Evolutionary conservation across 2,113 vertebrate genomes (phyloP).

Genomic region (Falco punctatus): DNA sequence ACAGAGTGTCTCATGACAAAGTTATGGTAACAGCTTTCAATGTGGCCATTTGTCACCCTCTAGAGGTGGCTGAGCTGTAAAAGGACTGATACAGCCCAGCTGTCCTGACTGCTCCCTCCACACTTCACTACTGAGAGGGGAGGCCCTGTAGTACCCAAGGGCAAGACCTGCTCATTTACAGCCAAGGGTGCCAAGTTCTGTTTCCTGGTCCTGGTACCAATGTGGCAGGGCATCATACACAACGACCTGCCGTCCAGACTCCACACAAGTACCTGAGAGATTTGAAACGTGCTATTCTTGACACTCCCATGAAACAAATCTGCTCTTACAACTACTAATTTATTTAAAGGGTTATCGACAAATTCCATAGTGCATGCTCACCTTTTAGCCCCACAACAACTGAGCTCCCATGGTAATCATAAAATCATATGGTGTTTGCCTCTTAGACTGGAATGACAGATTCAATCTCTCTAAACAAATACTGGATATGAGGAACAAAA

Average conservation of each 20-base stretch:
- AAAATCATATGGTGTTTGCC: background rate
- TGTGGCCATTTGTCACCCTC: slow-evolving; percentile 38
- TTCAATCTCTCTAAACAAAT: background rate
- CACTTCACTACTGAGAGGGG: background rate
- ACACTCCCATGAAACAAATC: background rate
- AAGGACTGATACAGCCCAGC: background rate
- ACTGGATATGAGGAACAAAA: rapidly evolving
- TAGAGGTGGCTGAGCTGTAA: background rate
- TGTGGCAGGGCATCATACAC: rapidly evolving
- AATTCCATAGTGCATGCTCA: too few relatives aligned
- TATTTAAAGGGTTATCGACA: background rate
- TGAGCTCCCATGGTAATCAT: background rate
- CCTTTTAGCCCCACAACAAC: background rate
- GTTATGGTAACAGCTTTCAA: background rate
- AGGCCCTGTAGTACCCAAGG: background rate
- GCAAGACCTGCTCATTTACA: background rate
- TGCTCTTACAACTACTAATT: background rate
- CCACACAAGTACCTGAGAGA: background rate
- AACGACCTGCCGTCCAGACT: background rate
- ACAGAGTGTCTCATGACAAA: background rate
- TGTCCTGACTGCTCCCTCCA: background rate
- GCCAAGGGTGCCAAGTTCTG: background rate
- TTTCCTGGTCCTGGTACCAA: background rate
- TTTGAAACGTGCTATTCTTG: background rate
- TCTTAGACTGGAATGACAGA: background rate